Evolutionary conservation across 2,888 invertebrate species (phyloP).

Genomic region (Hermodice carunculata): DNA sequence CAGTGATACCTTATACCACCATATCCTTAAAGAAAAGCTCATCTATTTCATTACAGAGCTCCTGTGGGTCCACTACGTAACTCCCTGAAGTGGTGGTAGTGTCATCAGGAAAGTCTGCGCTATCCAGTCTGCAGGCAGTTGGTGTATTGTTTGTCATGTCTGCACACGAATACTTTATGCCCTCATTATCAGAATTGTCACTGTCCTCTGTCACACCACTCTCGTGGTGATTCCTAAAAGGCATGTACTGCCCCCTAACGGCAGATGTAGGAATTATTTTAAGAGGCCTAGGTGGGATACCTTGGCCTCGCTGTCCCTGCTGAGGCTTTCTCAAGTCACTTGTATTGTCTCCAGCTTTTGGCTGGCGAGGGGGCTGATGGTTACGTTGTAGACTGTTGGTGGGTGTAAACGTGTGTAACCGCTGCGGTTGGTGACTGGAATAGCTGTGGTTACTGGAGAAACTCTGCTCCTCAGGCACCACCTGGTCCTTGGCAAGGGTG

Average conservation of each 20-base stretch:
- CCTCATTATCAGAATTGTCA: background rate
- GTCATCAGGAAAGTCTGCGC: too few relatives aligned
- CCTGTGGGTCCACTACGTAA: slow-evolving; percentile 65
- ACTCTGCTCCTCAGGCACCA: slow-evolving; percentile 11
- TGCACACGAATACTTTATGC: slow-evolving; percentile 17
- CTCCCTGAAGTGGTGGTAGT: slow-evolving; percentile 56
- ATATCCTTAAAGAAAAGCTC: slow-evolving; percentile 64
- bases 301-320: background rate
- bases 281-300: background rate
- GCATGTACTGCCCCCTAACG: background rate
- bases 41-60: slow-evolving; percentile 64
- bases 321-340: background rate
- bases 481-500: slow-evolving; percentile 16
- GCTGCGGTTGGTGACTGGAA: slow-evolving; percentile 7
- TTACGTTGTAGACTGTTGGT: background rate
- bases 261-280: background rate
- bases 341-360: background rate
- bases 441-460: slow-evolving; percentile 10
- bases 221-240: background rate
- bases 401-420: slow-evolving; percentile 14
- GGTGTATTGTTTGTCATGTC: slow-evolving; percentile 17
- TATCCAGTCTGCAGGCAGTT: too few relatives aligned
- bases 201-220: background rate
- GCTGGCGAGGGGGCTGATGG: background rate
- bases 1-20: slow-evolving; percentile 26